A percentile compares a stretch with the other conserved stretches of the same genome.
Evolutionary conservation across 2,888 invertebrate genomes (phyloP).

Genomic region (Carabus problematicus): DNA sequence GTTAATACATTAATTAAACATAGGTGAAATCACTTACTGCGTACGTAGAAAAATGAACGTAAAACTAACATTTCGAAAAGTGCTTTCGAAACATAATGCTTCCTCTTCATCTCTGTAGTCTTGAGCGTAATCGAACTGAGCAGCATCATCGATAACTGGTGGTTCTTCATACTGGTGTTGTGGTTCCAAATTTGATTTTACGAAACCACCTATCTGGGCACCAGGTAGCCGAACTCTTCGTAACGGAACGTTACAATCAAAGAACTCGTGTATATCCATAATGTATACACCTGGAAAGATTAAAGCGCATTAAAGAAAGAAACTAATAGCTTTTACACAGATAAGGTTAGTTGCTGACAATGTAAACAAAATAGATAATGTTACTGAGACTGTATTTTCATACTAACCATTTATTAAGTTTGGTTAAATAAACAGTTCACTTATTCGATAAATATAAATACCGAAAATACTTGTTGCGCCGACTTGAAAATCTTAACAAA

Average conservation of each 20-base stretch:
- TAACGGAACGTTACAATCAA: slow-evolving; percentile 19
- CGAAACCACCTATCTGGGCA: slow-evolving; percentile 25
- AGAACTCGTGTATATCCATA: slow-evolving; percentile 33
- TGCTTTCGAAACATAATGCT: slow-evolving; percentile 16
- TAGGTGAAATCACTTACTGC: background rate
- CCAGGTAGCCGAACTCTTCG: slow-evolving; percentile 18
- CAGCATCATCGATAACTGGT: background rate
- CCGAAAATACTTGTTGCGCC: too few relatives aligned
- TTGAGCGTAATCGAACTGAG: slow-evolving; percentile 16
- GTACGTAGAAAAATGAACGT: background rate
- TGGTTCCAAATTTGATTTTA: slow-evolving; percentile 17
- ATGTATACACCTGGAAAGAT: background rate
- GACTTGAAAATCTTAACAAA: too few relatives aligned
- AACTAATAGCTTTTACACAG: too few relatives aligned
- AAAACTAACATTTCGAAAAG: slow-evolving; percentile 14
- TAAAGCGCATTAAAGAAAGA: background rate
- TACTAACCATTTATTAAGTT: too few relatives aligned
- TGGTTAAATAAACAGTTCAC: too few relatives aligned
- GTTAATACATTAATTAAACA: background rate
- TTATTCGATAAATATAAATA: too few relatives aligned
- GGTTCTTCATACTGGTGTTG: slow-evolving; percentile 24
- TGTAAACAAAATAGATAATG: too few relatives aligned
- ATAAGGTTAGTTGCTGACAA: too few relatives aligned
- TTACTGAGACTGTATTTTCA: too few relatives aligned
- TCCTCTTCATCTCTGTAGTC: slow-evolving; percentile 25